Evolutionary conservation across 2,797 vertebrate genomes (phyloP), one percentile per base, ranked within the genome.

Genomic region (Alosa sapidissima): DNA sequence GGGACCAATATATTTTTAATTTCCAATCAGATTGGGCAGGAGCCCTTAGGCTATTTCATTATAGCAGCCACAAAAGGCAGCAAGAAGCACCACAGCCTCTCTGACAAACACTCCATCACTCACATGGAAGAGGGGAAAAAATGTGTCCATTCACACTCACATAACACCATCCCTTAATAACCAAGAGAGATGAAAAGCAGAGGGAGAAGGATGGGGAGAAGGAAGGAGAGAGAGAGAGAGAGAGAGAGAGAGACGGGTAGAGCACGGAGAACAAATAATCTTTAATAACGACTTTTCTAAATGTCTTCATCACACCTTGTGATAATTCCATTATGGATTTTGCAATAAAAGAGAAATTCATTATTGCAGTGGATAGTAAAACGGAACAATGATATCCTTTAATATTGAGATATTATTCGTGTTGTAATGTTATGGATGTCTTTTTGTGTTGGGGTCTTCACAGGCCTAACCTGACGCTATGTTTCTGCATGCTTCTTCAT

Each of bases 251-350:
- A 72, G 62, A 75, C 33, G 84, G 83, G 82, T 10, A 83, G 75
- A 81, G 84, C 72, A 93, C 87, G 93, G 91, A 92, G 91, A 92
- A 91, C 91, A 91, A 92, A 92, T 93, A 93, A 95, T 94, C 94
- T 91, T 93, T 94, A 93, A 92, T 93, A 95, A 94, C 94, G 93
- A 95, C 94, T 95, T 95, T 93, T 94, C 94, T 92, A 93, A 93
- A 94, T 92, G 93, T 91, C 93, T 92, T 92, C 92, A 93, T 94
- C 93, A 94, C 93, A 96, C 94, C 94, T 95, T 93, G 87, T 94
- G 92, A 95, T 95, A 94, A 95, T 95, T 94, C 93, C 94, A 95
- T 96, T 95, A 95, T 93, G 91, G 94, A 94, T 92, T 93, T 94
- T 92, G 93, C 94, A 93, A 94, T 95, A 95, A 96, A 95, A 94